A percentile compares a stretch with the other conserved stretches of the same genome.
phyloP scores from a whole-genome alignment of 2,113 vertebrate genomes.

The Eidolon helvum region DNA sequence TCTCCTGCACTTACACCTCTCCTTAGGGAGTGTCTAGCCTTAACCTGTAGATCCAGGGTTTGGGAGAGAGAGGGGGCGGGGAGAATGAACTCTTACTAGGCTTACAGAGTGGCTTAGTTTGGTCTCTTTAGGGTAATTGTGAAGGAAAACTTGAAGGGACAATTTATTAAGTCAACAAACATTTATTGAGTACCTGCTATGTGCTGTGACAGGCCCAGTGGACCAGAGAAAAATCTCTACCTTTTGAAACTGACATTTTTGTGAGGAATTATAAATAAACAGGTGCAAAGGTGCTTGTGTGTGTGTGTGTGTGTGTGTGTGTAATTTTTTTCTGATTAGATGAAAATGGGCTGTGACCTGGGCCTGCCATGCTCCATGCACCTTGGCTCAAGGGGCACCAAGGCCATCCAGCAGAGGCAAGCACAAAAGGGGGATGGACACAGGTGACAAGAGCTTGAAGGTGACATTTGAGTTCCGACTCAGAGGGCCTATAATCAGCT shows the following conservation, averaged over 20 bases:
- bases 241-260: not conserved
- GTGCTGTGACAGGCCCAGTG: not conserved
- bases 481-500: not conserved
- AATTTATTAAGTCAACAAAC: not conserved
- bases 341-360: not conserved
- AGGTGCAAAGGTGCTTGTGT: not conserved
- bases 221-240: not conserved
- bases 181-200: not conserved
- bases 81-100: not conserved
- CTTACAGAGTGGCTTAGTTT: not conserved
- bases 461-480: not conserved
- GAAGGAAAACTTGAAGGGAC: not conserved
- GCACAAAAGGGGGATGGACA: not conserved
- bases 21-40: not conserved
- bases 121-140: not conserved
- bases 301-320: no score
- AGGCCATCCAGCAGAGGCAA: not conserved
- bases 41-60: not conserved
- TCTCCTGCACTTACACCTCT: no score
- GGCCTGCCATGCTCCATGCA: not conserved
- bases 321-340: not conserved
- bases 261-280: not conserved
- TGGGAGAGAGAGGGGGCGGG: not conserved
- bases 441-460: not conserved
- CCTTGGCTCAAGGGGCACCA: rapidly evolving